phyloP scores from a whole-genome alignment of 2,888 invertebrate species.

The Penaeus monodon region DNA sequence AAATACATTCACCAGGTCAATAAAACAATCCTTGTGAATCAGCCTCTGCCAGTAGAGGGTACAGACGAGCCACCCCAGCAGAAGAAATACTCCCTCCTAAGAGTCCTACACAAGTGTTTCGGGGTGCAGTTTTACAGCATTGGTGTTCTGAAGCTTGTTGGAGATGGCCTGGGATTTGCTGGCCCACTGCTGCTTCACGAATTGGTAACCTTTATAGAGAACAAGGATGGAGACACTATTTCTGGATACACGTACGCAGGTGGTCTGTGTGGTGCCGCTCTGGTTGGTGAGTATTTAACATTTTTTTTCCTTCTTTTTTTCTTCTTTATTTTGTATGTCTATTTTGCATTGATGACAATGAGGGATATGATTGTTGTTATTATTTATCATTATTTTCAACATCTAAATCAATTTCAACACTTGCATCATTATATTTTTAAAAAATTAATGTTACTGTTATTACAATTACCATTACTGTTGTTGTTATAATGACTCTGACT shows the following conservation, averaged over 20 bases:
- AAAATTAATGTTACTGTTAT: too few relatives aligned
- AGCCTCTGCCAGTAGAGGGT: constrained; percentile 21
- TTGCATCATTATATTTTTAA: too few relatives aligned
- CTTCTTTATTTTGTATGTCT: too few relatives aligned
- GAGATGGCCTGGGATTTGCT: constrained; percentile 87
- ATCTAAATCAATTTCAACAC: too few relatives aligned
- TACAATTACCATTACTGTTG: too few relatives aligned
- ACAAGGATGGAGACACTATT: constrained; percentile 73
- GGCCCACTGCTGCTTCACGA: constrained; percentile 89
- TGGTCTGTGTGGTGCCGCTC: constrained; percentile 77
- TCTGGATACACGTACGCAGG: constrained; percentile 78
- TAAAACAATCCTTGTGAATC: constrained; percentile 24
- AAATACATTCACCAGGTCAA: constrained; percentile 18
- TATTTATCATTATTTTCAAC: too few relatives aligned
- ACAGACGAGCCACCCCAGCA: background rate
- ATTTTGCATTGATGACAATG: too few relatives aligned
- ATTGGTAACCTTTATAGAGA: constrained; percentile 84
- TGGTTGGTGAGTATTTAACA: constrained; percentile 75
- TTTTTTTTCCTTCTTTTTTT: background rate
- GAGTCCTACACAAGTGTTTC: constrained; percentile 81
- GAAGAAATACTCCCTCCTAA: constrained; percentile 72
- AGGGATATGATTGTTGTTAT: too few relatives aligned
- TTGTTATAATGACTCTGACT: too few relatives aligned
- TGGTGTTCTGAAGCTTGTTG: constrained; percentile 84
- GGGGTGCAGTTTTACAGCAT: constrained; percentile 86